Evolutionary conservation across 1,140 invertebrate genomes (phyloP).

Genomic region (Megalopta genalis): DNA sequence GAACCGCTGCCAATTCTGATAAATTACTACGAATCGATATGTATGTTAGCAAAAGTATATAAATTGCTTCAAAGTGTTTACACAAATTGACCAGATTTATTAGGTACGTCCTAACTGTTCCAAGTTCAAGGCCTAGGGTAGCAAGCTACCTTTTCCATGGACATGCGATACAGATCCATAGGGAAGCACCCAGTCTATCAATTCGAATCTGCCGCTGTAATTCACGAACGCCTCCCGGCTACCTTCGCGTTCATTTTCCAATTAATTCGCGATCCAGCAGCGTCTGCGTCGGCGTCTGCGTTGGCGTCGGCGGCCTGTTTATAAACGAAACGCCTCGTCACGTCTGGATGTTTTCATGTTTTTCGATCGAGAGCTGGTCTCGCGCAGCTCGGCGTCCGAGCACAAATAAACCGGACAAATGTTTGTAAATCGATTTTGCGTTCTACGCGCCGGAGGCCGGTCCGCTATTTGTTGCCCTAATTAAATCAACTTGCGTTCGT

Average conservation of each 20-base stretch:
- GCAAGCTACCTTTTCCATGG: too few species aligned
- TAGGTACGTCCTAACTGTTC: too few species aligned
- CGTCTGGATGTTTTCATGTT: constrained; percentile 4
- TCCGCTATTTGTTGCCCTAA: constrained; percentile 29
- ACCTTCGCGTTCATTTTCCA: constrained; percentile 17
- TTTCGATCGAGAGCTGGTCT: constrained; percentile 21
- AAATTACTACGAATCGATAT: too few species aligned
- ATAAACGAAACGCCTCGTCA: constrained; percentile 2
- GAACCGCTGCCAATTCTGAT: too few species aligned
- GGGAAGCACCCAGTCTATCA: not conserved
- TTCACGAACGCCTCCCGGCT: not conserved
- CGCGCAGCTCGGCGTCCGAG: constrained; percentile 17
- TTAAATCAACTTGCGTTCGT: constrained; percentile 23
- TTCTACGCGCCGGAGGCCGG: not conserved
- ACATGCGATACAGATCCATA: too few species aligned
- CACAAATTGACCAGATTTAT: too few species aligned
- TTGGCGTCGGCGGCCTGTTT: not conserved
- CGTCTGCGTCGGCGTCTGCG: too few species aligned
- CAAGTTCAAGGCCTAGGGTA: too few species aligned
- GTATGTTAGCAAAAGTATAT: too few species aligned
- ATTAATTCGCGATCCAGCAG: constrained; percentile 15
- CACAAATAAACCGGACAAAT: constrained; percentile 42
- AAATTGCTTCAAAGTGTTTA: too few species aligned
- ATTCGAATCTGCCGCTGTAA: too few species aligned
- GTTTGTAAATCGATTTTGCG: constrained; percentile 41